Conservation (phyloP, 2,888 invertebrate genomes). For the Eudasyphora cyanicolor region DNA sequence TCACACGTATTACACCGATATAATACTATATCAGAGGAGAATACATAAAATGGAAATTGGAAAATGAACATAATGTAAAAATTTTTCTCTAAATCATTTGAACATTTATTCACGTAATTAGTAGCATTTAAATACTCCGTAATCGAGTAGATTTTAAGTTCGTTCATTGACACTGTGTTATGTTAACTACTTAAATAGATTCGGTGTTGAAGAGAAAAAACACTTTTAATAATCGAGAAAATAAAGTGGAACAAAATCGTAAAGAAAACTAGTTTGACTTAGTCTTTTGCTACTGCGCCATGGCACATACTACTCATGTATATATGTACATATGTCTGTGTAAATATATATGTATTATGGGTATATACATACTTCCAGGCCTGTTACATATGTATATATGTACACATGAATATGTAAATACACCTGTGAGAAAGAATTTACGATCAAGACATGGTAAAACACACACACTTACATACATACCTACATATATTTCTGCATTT, state of each 20-base stretch:
- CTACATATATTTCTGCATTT: neutral
- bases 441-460: neutral
- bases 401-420: conserved; percentile 13
- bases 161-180: conserved; percentile 23
- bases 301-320: conserved; percentile 13
- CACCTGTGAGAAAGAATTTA: conserved; percentile 47
- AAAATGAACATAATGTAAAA: no score
- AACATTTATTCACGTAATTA: no score
- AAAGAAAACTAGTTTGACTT: conserved; percentile 58
- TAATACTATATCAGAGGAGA: no score
- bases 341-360: neutral
- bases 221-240: conserved; percentile 29
- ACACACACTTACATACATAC: neutral
- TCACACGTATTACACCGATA: no score
- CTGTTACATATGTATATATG: neutral
- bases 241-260: conserved; percentile 52
- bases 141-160: no score
- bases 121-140: no score
- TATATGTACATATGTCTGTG: neutral
- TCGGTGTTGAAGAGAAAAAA: neutral
- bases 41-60: no score
- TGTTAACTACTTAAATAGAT: no score
- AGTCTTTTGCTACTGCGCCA: conserved; percentile 26
- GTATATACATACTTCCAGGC: no score
- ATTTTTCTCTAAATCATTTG: no score